These are phyloP conservation scores for Amphiprion clarkii DNA, from an alignment of 2,797 vertebrate genomes.

Conservation along the genomic window DNA sequence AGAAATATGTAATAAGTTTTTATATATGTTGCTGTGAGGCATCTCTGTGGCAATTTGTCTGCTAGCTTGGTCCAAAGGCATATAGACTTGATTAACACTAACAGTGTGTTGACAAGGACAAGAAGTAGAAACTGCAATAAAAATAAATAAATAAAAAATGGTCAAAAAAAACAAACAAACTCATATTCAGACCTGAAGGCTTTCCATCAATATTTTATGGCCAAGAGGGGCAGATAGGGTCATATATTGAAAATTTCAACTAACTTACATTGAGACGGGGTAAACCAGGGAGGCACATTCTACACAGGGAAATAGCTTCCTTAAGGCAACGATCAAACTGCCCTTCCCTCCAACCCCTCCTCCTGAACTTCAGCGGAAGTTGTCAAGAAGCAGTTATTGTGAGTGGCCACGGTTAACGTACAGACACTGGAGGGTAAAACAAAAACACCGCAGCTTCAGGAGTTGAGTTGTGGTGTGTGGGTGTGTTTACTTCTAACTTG, in stretches of 20 bases:
- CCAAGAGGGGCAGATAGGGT: constrained; percentile 51
- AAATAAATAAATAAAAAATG: constrained; percentile 28
- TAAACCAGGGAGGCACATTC: constrained; percentile 39
- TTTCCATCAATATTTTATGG: constrained; percentile 71
- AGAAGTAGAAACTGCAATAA: constrained; percentile 22
- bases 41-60: neutral
- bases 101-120: neutral
- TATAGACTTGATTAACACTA: constrained; percentile 1
- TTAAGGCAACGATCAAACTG: constrained; percentile 34
- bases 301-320: constrained; percentile 42
- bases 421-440: constrained; percentile 8
- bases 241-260: constrained; percentile 58
- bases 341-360: constrained; percentile 7
- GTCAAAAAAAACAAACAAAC: neutral
- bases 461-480: neutral
- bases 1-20: no score
- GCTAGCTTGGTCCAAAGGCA: neutral
- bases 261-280: constrained; percentile 21
- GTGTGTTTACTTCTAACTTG: constrained; percentile 27
- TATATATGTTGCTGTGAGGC: neutral
- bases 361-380: constrained; percentile 16
- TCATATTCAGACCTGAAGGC: constrained; percentile 60
- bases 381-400: constrained; percentile 1
- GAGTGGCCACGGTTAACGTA: neutral
- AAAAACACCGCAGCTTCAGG: constrained; percentile 2